These are phyloP conservation scores for Ahaetulla prasina DNA, from an alignment of 2,113 vertebrate genomes.

Conservation along the genomic window DNA sequence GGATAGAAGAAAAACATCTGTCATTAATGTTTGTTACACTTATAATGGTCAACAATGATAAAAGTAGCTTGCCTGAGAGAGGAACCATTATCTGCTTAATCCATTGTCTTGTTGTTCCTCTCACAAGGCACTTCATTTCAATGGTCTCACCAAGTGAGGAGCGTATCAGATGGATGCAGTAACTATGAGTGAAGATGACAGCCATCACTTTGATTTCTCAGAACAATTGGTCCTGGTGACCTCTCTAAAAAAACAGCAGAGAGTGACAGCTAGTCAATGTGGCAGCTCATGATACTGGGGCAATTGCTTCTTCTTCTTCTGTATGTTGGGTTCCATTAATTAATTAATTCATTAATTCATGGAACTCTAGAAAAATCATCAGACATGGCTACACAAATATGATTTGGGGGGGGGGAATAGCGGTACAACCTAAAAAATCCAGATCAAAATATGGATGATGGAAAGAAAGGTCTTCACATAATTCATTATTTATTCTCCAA, in stretches of 20 bases:
- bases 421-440: not conserved
- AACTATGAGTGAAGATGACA: not conserved
- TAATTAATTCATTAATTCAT: too few relatives aligned
- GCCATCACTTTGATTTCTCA: not conserved
- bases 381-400: too few relatives aligned
- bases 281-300: too few relatives aligned
- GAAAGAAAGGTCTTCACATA: not conserved
- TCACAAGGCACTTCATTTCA: not conserved
- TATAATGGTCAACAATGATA: not conserved
- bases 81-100: not conserved
- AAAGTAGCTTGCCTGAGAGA: not conserved
- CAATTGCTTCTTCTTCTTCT: not conserved
- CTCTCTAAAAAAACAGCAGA: not conserved
- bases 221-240: not conserved
- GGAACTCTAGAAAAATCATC: too few relatives aligned
- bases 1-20: not conserved
- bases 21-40: not conserved
- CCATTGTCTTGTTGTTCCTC: not conserved
- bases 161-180: not conserved
- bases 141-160: not conserved
- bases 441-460: not conserved
- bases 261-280: not conserved
- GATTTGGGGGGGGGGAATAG: too few relatives aligned
- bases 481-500: not conserved
- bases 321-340: not conserved